These are phyloP conservation scores for Hipparchia sbordonii DNA, from an alignment of 2,888 invertebrate genomes.

Conservation along the genomic window DNA sequence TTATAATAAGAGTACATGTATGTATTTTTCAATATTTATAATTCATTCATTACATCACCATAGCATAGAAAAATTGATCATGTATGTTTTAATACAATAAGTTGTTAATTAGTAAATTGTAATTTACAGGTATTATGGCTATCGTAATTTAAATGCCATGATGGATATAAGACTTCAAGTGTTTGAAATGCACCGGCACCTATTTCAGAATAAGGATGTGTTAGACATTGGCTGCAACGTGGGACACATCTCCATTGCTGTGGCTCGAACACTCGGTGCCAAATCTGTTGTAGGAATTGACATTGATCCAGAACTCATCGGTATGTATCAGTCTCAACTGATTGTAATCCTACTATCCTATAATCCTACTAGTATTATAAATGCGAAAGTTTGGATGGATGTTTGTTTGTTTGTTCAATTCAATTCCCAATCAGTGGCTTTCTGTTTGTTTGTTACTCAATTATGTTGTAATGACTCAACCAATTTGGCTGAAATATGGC, in stretches of 20 bases:
- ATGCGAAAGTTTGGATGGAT: too few relatives aligned
- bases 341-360: too few relatives aligned
- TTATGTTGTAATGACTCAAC: too few relatives aligned
- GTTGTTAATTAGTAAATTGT: neutral
- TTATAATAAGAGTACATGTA: too few relatives aligned
- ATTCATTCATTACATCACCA: too few relatives aligned
- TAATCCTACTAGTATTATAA: too few relatives aligned
- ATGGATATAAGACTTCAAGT: conserved; percentile 92
- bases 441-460: too few relatives aligned
- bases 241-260: conserved; percentile 95
- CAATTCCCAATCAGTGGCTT: too few relatives aligned
- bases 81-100: neutral
- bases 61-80: too few relatives aligned
- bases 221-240: conserved; percentile 99
- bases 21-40: too few relatives aligned
- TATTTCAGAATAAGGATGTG: conserved; percentile 95
- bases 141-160: conserved; percentile 92
- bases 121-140: conserved; percentile 93
- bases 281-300: conserved; percentile 95
- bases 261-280: conserved; percentile 94
- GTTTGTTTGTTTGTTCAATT: too few relatives aligned
- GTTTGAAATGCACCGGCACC: conserved; percentile 89
- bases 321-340: conserved; percentile 51
- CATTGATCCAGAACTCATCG: conserved; percentile 94
- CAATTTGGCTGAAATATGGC: too few relatives aligned